These are phyloP conservation scores for Lithobates pipiens DNA, from an alignment of 2,797 vertebrate species.

Conservation along the genomic window DNA sequence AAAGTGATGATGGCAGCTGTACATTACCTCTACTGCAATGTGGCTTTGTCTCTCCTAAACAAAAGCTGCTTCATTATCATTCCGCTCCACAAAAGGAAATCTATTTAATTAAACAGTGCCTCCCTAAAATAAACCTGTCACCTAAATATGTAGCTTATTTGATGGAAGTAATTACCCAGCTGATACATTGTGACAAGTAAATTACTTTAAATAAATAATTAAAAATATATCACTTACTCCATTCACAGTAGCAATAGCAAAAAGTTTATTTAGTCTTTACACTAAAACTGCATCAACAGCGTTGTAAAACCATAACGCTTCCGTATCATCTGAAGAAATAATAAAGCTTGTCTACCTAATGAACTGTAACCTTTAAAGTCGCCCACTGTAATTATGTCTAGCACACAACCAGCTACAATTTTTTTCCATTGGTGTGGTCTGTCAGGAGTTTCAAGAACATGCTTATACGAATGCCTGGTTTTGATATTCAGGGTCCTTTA, in stretches of 20 bases:
- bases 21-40: neutral
- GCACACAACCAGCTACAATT: neutral
- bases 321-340: neutral
- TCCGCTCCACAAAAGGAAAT: neutral
- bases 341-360: neutral
- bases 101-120: constrained; percentile 1
- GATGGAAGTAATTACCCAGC: neutral
- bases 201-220: constrained; percentile 15
- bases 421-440: neutral
- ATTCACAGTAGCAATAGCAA: neutral
- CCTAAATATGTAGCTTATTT: constrained; percentile 5
- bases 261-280: neutral
- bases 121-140: constrained; percentile 22
- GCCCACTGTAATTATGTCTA: neutral
- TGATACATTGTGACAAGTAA: constrained; percentile 9
- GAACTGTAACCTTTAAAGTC: neutral
- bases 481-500: no score
- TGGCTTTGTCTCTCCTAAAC: neutral
- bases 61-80: constrained; percentile 17
- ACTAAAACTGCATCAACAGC: neutral
- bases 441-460: neutral
- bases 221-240: neutral
- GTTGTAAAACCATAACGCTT: no score
- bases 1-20: neutral
- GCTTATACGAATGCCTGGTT: neutral